Base-by-base conservation (phyloP, 2,888 invertebrate species). In the Stegana nigrithorax region DNA sequence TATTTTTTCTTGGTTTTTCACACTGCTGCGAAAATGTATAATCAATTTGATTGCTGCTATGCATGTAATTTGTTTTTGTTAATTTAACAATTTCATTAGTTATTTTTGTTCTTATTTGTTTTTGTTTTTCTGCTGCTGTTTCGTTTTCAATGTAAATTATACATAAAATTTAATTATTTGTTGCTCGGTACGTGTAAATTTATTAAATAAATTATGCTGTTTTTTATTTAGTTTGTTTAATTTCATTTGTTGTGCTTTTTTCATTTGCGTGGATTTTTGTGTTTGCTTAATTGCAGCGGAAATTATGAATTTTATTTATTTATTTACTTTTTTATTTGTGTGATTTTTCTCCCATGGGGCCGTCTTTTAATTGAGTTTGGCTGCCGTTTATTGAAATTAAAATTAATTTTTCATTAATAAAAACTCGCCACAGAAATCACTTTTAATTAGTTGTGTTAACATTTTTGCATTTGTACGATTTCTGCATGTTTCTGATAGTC, bases 381-480 rank as follows among this genome's bases (percentile, higher is more conserved):
- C 50, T 67, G 64, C 44, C 68, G 62, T 68, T 73, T 73, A 73
- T 71, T 67, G 70, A 67, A 71, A 70, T 73, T 32, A 44, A 67
- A 70, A 73, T 73, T 65, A 73, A 73, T 73, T 73, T 67, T 45
- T 66, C 70, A 68, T 73, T 73, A 63, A 68, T 68, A 65, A 59
- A 68, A 69, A 68, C 70, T 65, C 64, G 63, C 71, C 67, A 66
- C 71, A 68, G 68, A 71, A 73, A 73, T 73, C 71, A 71, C 70
- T 70, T 65, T 73, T 73, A 73, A 73, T 73, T 73, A 73, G 71
- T 67, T 70, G 27, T 67, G 67, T 67, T 68, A 67, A 62, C 21
- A 7, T 23, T 6, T 23, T 5, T 23, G 17, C 10, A 21, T 19
- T 45, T 45, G 17, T 21, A 10, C 12, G 6, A 7, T 45, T 45